Evolutionary conservation across 2,888 invertebrate species (phyloP), one percentile per base, ranked within the genome.

Genomic region (Melanotus villosus): DNA sequence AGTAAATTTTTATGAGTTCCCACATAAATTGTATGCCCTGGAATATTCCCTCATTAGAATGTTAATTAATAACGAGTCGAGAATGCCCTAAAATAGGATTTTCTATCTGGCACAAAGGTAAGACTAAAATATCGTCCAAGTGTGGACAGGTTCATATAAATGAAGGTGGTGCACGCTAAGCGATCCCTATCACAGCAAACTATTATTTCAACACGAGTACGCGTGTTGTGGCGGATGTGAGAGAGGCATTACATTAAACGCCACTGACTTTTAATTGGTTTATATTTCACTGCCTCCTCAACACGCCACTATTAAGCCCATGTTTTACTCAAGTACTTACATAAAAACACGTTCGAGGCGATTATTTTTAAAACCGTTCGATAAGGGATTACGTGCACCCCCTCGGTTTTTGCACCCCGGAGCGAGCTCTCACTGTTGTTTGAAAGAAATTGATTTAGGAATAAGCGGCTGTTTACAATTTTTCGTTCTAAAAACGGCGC

Each of bases 211-310:
- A 82, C 80, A 81, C 79, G 79, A 76, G 76, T 77, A 80, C 81
- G 80, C 81, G 81, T 82, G 81, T 82, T 78, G 77, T 77, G 78
- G 77, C 80, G 82, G 82, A 82, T 81, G 81, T 79, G 79, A 78
- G 78, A 68, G 26, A 26, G 26, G 56, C 79, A 82, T 82, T 82
- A 81, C 80, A 80, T 82, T 81, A 81, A 82, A 82, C 82, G 78
- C 82, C 80, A 78, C 77, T 78, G 79, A 82, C 81, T 81, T 81
- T 82, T 83, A 83, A 83, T 83, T 83, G 82, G 81, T 81, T 81
- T 81, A 81, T 82, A 82, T 81, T 81, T 83, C 81, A 82, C 78
- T 78, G 78, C 74, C 78, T 76, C 75, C 70, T 75, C 74, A 73
- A 60, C 73, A 72, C 73, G 75, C 74, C 72, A 75, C 75, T 68